A percentile compares a stretch with the other conserved stretches of the same genome.
These are phyloP conservation scores for Anastatus disparis DNA, from an alignment of 1,140 invertebrate genomes.

Conservation along the genomic window DNA sequence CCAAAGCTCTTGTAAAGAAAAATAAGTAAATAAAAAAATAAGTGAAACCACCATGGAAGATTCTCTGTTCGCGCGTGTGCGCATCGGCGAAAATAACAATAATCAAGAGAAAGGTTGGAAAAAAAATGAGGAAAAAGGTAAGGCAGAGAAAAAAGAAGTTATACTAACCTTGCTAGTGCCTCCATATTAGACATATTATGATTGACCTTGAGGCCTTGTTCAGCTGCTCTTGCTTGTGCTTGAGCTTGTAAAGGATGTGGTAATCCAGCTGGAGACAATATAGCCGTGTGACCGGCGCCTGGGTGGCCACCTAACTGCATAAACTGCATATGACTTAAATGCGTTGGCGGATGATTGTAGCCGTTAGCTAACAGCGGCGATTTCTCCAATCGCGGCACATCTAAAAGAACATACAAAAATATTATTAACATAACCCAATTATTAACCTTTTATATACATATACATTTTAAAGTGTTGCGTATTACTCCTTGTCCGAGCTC, in stretches of 20 bases:
- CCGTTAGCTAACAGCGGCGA: conserved; percentile 91
- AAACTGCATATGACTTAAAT: conserved; percentile 89
- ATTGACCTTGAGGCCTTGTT: conserved; percentile 74
- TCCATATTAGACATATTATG: conserved; percentile 82
- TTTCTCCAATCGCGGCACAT: conserved; percentile 89
- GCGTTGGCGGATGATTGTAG: conserved; percentile 92
- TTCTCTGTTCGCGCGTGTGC: no score
- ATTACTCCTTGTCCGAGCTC: no score
- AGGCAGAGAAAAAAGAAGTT: background rate
- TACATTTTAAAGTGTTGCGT: no score
- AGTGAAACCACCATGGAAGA: no score
- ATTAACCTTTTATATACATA: no score
- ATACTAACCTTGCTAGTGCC: conserved; percentile 80
- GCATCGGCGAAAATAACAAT: conserved; percentile 38
- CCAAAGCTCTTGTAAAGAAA: no score
- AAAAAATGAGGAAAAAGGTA: background rate
- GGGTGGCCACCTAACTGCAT: conserved; percentile 84
- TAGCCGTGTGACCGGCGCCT: conserved; percentile 74
- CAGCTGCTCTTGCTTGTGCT: conserved; percentile 60
- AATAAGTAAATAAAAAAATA: no score
- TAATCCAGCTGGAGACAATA: conserved; percentile 87
- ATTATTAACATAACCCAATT: no score
- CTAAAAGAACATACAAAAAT: conserved; percentile 69
- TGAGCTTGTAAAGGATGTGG: conserved; percentile 77
- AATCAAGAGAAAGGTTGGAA: conserved; percentile 1